Percentiles rank a stretch among this genome's conserved stretches.
Evolutionary conservation across 1,140 invertebrate species (phyloP).

Genomic region (Drosophila burlai): DNA sequence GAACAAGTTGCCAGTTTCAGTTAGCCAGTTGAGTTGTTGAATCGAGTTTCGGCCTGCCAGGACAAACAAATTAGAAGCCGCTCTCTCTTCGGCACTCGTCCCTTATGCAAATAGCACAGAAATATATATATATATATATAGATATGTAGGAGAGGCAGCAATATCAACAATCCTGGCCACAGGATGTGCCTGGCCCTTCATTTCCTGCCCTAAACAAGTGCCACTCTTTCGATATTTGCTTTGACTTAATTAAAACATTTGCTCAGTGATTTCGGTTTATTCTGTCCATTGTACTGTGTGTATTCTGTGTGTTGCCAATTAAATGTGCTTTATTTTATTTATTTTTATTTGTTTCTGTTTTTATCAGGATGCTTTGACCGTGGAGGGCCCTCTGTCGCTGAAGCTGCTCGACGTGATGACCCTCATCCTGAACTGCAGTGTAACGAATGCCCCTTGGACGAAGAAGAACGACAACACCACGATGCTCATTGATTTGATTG

Average conservation of each 20-base stretch:
- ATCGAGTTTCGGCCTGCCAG: conserved; percentile 63
- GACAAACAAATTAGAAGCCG: conserved; percentile 76
- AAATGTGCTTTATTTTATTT: conserved; percentile 33
- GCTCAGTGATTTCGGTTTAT: conserved; percentile 65
- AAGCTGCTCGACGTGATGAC: conserved; percentile 95
- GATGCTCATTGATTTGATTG: conserved; percentile 87
- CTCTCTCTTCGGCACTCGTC: conserved; percentile 45
- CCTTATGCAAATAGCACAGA: conserved; percentile 74
- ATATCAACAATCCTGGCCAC: conserved; percentile 37
- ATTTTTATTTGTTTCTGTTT: conserved; percentile 34
- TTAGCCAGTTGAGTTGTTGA: conserved; percentile 43
- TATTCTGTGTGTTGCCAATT: conserved; percentile 69
- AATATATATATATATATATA: conserved; percentile 45
- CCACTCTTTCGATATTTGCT: conserved; percentile 75
- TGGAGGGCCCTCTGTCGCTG: conserved; percentile 92
- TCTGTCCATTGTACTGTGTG: conserved; percentile 32
- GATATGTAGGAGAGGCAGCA: conserved; percentile 7
- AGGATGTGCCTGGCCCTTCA: conserved; percentile 63
- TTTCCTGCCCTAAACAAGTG: conserved; percentile 78
- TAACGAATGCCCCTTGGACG: conserved; percentile 85
- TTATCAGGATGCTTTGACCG: conserved; percentile 91
- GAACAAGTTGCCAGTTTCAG: conserved; percentile 79
- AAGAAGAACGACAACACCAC: conserved; percentile 85
- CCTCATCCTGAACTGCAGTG: conserved; percentile 93
- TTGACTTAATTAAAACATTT: conserved; percentile 85